phyloP scores from a whole-genome alignment of 2,113 vertebrate species.

The Gadus macrocephalus region DNA sequence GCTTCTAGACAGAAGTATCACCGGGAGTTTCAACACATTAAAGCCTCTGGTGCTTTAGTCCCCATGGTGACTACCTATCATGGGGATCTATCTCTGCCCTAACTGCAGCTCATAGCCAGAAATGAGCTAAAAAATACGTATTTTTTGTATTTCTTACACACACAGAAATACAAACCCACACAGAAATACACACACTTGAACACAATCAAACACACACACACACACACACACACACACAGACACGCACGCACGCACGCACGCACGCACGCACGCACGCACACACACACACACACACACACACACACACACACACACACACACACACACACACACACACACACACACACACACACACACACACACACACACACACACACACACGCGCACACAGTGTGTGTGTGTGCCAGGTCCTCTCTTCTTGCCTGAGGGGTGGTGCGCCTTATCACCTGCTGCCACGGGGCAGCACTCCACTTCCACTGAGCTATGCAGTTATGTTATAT shows the following conservation, averaged over 20 bases:
- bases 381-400: slow-evolving; percentile 18
- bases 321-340: slow-evolving; percentile 14
- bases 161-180: slow-evolving; percentile 15
- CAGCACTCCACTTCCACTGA: slow-evolving; percentile 55
- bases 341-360: slow-evolving; percentile 5
- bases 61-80: slow-evolving; percentile 41
- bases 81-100: slow-evolving; percentile 41
- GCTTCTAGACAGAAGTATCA: slow-evolving; percentile 16
- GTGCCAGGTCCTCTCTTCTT: slow-evolving; percentile 30
- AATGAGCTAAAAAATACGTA: slow-evolving; percentile 14
- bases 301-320: slow-evolving; percentile 8
- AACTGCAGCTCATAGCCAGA: slow-evolving; percentile 41
- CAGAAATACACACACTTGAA: not conserved
- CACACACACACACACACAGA: slow-evolving; percentile 10
- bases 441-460: slow-evolving; percentile 63
- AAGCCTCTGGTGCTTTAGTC: slow-evolving; percentile 29
- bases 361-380: slow-evolving; percentile 14
- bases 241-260: slow-evolving; percentile 15
- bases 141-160: not conserved
- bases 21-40: slow-evolving; percentile 19
- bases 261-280: slow-evolving; percentile 15
- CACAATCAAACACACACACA: slow-evolving; percentile 9
- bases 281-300: slow-evolving; percentile 17
- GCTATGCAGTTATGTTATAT: slow-evolving; percentile 33
- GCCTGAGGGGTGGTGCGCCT: slow-evolving; percentile 50